Percentiles rank a stretch among this genome's conserved stretches.
These are phyloP conservation scores for Seriola aureovittata DNA, from an alignment of 2,113 vertebrate species.

Conservation along the genomic window DNA sequence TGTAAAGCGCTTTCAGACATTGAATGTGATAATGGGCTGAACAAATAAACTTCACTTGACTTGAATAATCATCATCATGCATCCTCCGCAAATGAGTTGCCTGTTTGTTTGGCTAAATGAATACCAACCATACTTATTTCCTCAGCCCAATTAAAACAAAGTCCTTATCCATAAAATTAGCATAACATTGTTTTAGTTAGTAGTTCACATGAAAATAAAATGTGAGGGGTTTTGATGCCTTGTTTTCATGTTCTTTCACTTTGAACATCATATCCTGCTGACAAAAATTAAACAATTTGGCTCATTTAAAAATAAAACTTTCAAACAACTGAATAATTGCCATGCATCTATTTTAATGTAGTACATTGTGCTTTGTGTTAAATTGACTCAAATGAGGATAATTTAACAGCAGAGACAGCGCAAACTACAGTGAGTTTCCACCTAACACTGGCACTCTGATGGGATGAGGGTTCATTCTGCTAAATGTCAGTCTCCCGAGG, in stretches of 20 bases:
- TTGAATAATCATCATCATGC: constrained; percentile 33
- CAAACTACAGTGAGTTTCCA: background rate
- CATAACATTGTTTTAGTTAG: constrained; percentile 31
- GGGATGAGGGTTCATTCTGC: background rate
- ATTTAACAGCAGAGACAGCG: constrained; percentile 4
- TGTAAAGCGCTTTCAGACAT: constrained; percentile 26
- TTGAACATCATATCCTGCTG: constrained; percentile 43
- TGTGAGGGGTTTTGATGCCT: constrained; percentile 14
- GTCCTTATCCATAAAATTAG: constrained; percentile 49
- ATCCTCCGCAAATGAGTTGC: constrained; percentile 38
- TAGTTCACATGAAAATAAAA: constrained; percentile 14
- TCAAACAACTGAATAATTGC: constrained; percentile 5
- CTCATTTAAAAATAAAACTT: constrained; percentile 40
- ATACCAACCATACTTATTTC: constrained; percentile 24
- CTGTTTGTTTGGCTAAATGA: constrained; percentile 49
- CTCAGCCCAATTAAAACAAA: constrained; percentile 46
- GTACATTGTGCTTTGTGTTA: background rate
- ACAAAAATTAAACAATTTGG: constrained; percentile 19
- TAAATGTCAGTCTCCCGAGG: background rate
- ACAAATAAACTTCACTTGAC: constrained; percentile 29
- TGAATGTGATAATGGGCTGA: constrained; percentile 44
- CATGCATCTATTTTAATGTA: background rate
- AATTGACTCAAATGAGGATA: background rate
- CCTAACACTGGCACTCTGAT: background rate
- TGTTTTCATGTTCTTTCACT: constrained; percentile 41